phyloP scores from a whole-genome alignment of 2,113 vertebrate species.

The Chaenogobius annularis region DNA sequence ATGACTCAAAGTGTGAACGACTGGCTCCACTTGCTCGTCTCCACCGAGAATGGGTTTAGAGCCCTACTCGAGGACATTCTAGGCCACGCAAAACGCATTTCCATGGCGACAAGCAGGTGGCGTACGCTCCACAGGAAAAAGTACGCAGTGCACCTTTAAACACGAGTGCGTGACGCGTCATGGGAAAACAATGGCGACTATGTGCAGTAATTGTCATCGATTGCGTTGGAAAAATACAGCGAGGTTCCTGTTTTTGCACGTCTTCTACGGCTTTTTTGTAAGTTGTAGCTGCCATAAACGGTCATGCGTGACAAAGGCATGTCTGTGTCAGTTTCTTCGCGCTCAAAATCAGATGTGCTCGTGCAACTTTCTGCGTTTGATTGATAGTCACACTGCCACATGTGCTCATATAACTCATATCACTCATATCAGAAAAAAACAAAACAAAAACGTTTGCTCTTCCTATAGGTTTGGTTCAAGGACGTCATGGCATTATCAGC shows the following conservation, averaged over 20 bases:
- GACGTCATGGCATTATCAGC: not conserved
- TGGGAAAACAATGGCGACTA: conserved; percentile 24
- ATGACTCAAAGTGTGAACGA: too few species aligned
- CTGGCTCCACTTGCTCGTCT: too few species aligned
- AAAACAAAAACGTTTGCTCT: not conserved
- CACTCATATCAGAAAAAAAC: not conserved
- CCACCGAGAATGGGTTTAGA: too few species aligned
- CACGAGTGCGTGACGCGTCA: conserved; percentile 55
- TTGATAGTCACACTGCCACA: conserved; percentile 35
- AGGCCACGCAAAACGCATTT: too few species aligned
- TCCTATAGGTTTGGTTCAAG: conserved; percentile 11
- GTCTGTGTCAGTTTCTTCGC: conserved; percentile 35
- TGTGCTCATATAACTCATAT: conserved; percentile 25
- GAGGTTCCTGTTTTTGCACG: conserved; percentile 10
- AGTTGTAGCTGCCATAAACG: conserved; percentile 65
- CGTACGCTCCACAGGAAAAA: not conserved
- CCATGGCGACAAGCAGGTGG: too few species aligned
- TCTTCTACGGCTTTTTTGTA: conserved; percentile 6
- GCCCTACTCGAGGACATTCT: too few species aligned
- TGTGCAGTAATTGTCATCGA: conserved; percentile 13
- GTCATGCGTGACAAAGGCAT: conserved; percentile 64
- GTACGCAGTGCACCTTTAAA: conserved; percentile 17
- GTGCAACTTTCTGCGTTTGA: conserved; percentile 49
- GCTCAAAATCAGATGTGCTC: conserved; percentile 43
- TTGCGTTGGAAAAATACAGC: conserved; percentile 28